Conservation (phyloP, 2,888 invertebrate species). For the Coremacera marginata region DNA sequence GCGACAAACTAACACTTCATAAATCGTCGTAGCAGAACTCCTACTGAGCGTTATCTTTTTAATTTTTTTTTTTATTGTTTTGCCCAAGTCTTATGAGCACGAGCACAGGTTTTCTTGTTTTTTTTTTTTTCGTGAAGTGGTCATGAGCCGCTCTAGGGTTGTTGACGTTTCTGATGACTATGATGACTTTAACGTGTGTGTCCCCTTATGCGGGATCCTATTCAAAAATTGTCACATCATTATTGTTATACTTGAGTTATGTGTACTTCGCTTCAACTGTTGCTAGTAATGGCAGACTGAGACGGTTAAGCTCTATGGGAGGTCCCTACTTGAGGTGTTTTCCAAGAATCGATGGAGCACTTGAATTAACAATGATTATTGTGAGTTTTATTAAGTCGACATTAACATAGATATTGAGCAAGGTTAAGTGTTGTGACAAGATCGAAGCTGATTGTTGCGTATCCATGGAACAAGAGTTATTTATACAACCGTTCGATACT, state of each 20-base stretch:
- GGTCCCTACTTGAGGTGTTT: neutral
- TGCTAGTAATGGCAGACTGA: neutral
- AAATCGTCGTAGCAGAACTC: neutral
- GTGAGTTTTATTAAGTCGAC: neutral
- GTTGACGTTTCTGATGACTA: conserved; percentile 34
- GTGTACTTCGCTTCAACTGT: neutral
- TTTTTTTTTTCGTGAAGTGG: conserved; percentile 47
- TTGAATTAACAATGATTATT: neutral
- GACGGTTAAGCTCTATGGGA: neutral
- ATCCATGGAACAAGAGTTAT: too few species aligned
- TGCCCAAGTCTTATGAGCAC: too few species aligned
- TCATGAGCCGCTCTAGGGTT: conserved; percentile 47
- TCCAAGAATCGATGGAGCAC: conserved; percentile 6
- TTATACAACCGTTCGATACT: too few species aligned
- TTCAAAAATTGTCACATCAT: conserved; percentile 21
- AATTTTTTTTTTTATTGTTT: too few species aligned
- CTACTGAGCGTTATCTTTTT: too few species aligned
- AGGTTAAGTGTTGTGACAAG: neutral
- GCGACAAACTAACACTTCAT: conserved; percentile 20
- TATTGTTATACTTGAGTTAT: conserved; percentile 1
- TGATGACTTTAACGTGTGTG: neutral
- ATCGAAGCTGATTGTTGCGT: too few species aligned
- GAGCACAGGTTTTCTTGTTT: too few species aligned
- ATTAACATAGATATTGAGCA: neutral
- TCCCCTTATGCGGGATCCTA: neutral